phyloP scores from a whole-genome alignment of 2,797 vertebrate genomes.

The Hydrophis major region DNA sequence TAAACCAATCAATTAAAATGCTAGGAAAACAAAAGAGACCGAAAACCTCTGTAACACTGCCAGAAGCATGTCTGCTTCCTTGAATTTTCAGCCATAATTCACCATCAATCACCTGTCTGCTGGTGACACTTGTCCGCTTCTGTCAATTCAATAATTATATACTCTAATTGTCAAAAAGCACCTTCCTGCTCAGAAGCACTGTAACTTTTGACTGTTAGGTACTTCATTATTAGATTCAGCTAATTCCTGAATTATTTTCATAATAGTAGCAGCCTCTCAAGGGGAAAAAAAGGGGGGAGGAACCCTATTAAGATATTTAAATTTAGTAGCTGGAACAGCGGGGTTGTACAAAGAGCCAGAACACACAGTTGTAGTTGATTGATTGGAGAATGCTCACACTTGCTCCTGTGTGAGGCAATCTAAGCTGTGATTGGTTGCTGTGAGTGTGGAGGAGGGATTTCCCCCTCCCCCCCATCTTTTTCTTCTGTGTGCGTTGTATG shows the following conservation, averaged over 20 bases:
- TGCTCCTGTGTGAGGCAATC: neutral
- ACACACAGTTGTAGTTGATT: neutral
- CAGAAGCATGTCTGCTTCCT: neutral
- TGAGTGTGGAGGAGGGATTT: neutral
- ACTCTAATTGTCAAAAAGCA: neutral
- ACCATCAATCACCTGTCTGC: neutral
- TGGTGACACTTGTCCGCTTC: neutral
- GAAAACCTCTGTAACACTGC: neutral
- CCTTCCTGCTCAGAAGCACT: neutral
- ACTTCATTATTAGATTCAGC: neutral
- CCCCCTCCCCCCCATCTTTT: neutral
- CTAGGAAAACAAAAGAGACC: neutral
- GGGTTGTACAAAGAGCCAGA: neutral
- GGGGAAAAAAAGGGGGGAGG: too few relatives aligned
- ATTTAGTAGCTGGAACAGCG: neutral
- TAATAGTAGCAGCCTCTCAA: neutral
- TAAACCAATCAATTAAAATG: neutral
- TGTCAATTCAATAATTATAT: neutral
- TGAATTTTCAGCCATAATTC: neutral
- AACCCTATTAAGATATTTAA: neutral
- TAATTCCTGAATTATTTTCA: neutral
- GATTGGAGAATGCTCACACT: neutral
- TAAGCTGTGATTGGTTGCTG: neutral
- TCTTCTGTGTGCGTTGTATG: neutral
- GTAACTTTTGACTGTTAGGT: neutral